Evolutionary conservation across 2,113 vertebrate genomes (phyloP).

Genomic region (Parus major): DNA sequence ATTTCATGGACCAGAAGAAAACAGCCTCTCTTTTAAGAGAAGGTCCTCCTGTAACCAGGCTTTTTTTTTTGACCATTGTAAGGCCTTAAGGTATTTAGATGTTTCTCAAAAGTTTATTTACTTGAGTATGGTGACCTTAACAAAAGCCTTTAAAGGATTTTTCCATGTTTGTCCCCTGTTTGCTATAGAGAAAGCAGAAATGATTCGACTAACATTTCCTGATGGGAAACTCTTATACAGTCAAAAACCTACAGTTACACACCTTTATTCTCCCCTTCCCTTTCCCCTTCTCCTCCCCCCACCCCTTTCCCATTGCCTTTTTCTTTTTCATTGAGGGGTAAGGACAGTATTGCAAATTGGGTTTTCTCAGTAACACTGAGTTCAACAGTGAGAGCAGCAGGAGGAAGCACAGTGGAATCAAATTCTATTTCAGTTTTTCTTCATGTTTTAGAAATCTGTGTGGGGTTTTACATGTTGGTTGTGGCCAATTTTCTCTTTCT

Average conservation of each 20-base stretch:
- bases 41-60: not conserved
- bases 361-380: not conserved
- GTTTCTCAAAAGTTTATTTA: not conserved
- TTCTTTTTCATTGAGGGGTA: not conserved
- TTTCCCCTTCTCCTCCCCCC: fast-evolving
- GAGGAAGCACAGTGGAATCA: not conserved
- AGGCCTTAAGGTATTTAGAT: not conserved
- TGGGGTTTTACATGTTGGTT: slow-evolving; percentile 27
- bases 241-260: not conserved
- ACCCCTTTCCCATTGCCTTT: fast-evolving
- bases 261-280: fast-evolving
- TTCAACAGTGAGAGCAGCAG: slow-evolving; percentile 10
- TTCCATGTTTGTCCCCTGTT: not conserved
- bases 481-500: slow-evolving; percentile 26
- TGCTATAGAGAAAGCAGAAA: not conserved
- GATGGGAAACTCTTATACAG: not conserved
- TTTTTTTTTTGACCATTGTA: not conserved
- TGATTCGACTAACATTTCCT: not conserved
- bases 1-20: not conserved
- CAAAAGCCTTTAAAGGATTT: not conserved
- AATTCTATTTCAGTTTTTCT: slow-evolving; percentile 35
- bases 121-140: not conserved
- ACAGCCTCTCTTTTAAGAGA: not conserved
- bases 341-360: not conserved
- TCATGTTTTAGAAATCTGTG: slow-evolving; percentile 34